Percentiles rank a stretch among this genome's conserved stretches.
phyloP scores from a whole-genome alignment of 37 sponge, comb jelly and placozoan genomes.

The Aphrocallistes beatrix region DNA sequence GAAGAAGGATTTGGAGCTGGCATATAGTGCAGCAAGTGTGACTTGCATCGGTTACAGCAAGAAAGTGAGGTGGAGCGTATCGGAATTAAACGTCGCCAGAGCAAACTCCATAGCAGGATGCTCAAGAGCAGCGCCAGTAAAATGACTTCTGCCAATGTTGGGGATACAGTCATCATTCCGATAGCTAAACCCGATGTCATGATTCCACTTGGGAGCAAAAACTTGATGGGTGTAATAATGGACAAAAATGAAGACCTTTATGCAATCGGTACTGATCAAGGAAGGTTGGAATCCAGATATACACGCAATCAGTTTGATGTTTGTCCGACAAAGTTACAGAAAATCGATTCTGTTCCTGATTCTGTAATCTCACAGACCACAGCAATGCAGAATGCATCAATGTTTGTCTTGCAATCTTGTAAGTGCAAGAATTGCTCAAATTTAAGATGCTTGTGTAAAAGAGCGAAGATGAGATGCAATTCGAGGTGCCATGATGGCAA shows the following conservation, averaged over 20 bases:
- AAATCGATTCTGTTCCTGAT: background rate
- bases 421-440: background rate
- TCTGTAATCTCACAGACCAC: background rate
- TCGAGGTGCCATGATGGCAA: background rate
- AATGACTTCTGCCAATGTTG: background rate
- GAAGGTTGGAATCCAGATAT: background rate
- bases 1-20: background rate
- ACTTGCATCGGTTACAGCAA: background rate
- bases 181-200: background rate
- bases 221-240: background rate
- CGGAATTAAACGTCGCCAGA: background rate
- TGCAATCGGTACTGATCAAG: background rate
- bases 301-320: background rate
- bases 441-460: background rate
- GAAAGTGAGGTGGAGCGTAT: background rate
- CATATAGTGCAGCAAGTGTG: background rate
- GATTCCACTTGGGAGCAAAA: background rate
- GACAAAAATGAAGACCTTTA: background rate
- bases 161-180: background rate
- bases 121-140: background rate
- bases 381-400: background rate
- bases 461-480: background rate
- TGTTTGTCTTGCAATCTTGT: background rate
- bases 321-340: background rate
- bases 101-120: background rate